phyloP scores from a whole-genome alignment of 2,888 invertebrate species.

The Harpalus rubripes region DNA sequence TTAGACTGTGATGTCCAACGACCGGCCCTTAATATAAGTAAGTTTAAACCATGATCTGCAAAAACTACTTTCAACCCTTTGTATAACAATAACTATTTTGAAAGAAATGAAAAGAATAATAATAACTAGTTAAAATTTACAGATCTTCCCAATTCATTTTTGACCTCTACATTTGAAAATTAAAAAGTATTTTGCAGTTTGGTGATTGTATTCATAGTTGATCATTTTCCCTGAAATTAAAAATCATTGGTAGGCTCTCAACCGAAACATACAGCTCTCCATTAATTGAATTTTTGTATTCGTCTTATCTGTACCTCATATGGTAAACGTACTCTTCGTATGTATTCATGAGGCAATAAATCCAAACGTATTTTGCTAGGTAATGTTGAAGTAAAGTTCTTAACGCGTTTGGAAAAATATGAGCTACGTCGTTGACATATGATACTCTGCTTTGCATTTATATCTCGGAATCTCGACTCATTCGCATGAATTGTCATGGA shows the following conservation, averaged over 20 bases:
- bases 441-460: neutral
- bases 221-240: neutral
- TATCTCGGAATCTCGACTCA: neutral
- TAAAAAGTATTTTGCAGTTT: too few relatives aligned
- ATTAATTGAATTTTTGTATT: neutral
- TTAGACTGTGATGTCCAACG: too few relatives aligned
- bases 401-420: neutral
- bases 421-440: neutral
- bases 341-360: constrained; percentile 6
- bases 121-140: too few relatives aligned
- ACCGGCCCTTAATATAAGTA: too few relatives aligned
- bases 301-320: neutral
- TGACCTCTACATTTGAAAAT: too few relatives aligned
- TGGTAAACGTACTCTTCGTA: neutral
- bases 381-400: neutral
- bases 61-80: too few relatives aligned
- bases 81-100: too few relatives aligned
- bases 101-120: too few relatives aligned
- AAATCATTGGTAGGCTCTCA: neutral
- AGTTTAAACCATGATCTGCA: too few relatives aligned
- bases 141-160: too few relatives aligned
- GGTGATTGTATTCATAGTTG: too few relatives aligned
- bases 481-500: neutral
- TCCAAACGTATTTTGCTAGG: neutral
- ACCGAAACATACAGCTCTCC: neutral